Conservation (phyloP, 2,888 invertebrate genomes). For the Philereme vetulata region DNA sequence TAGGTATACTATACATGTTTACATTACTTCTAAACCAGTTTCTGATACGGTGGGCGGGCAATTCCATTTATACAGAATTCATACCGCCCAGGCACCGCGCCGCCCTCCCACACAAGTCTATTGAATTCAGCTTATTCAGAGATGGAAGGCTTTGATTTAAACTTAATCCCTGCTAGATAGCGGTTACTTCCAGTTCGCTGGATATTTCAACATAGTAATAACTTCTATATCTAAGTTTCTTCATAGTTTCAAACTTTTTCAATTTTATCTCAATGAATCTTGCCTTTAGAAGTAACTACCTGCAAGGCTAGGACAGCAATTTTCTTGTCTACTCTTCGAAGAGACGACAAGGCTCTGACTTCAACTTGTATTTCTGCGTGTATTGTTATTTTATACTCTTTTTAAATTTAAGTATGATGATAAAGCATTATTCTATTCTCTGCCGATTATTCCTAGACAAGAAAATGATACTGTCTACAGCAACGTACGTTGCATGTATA, state of each 20-base stretch:
- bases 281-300: no score
- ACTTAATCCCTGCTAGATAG: constrained; percentile 5
- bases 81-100: background rate
- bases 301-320: no score
- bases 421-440: no score
- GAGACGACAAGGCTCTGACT: no score
- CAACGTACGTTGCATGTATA: no score
- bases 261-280: background rate
- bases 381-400: no score
- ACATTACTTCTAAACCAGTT: background rate
- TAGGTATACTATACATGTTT: background rate
- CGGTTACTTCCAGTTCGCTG: constrained; percentile 4
- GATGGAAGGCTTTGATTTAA: background rate
- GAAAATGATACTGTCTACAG: no score
- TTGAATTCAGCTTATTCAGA: background rate
- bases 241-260: background rate
- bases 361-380: no score
- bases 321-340: no score
- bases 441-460: no score
- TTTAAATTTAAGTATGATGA: no score
- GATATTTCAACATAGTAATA: background rate
- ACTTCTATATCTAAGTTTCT: background rate
- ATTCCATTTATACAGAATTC: background rate
- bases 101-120: constrained; percentile 1
- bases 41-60: background rate